Evolutionary conservation across 2,797 vertebrate genomes (phyloP).

Genomic region (Peromyscus melanophrys): DNA sequence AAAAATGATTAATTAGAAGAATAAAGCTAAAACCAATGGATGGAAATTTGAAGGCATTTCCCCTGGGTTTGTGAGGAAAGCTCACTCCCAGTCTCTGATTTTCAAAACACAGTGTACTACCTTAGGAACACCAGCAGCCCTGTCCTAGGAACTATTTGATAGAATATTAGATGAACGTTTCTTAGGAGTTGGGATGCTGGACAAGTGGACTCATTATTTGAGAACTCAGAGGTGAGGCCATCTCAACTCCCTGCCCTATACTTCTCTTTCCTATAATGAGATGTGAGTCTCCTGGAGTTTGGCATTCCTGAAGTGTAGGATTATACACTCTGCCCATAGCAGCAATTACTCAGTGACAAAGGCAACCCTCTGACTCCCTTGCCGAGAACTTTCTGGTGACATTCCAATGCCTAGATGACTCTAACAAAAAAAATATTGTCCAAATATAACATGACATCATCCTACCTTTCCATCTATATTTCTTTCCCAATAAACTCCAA

Average conservation of each 20-base stretch:
- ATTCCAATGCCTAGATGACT: constrained; percentile 17
- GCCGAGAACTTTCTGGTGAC: constrained; percentile 16
- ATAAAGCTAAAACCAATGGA: constrained; percentile 30
- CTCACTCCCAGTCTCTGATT: background rate
- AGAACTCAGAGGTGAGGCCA: background rate
- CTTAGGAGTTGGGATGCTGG: background rate
- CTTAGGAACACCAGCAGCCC: background rate
- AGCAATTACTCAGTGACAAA: constrained; percentile 1
- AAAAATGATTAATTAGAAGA: background rate
- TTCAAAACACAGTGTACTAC: background rate
- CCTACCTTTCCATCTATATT: background rate
- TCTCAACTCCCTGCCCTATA: background rate
- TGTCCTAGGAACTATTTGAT: background rate
- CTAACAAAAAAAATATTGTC: background rate
- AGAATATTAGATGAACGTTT: background rate
- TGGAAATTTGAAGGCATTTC: constrained; percentile 1
- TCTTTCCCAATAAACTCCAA: background rate
- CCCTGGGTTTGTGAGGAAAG: background rate
- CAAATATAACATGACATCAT: constrained; percentile 27
- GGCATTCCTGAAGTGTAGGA: background rate
- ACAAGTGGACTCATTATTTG: background rate
- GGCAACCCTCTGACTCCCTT: background rate
- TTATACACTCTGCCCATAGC: background rate
- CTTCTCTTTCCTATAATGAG: background rate
- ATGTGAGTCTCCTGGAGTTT: background rate